phyloP scores from a whole-genome alignment of 2,797 vertebrate species.

The Micropoecilia bifurca region DNA sequence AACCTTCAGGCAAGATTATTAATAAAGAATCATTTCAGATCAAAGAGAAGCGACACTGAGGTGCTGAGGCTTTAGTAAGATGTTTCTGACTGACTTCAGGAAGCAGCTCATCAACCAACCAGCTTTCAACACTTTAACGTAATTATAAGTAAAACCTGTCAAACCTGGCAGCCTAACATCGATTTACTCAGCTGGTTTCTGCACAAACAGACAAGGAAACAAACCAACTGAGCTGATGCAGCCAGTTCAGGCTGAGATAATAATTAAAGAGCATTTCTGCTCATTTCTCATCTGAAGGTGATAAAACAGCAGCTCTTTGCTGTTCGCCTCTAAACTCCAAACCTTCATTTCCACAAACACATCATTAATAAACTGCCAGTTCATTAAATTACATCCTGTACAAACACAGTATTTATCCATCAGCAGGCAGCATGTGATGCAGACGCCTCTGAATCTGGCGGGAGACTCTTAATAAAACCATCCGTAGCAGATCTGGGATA shows the following conservation, averaged over 20 bases:
- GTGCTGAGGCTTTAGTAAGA: no score
- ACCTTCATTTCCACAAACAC: slow-evolving; percentile 44
- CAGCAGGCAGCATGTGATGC: slow-evolving; percentile 55
- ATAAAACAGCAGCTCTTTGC: slow-evolving; percentile 48
- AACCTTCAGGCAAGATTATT: no score
- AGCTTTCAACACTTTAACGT: no score
- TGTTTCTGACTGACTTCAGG: no score
- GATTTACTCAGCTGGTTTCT: no score
- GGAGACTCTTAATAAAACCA: slow-evolving; percentile 65
- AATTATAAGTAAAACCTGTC: no score
- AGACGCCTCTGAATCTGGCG: slow-evolving; percentile 38
- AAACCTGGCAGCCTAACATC: no score
- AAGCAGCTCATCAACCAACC: no score
- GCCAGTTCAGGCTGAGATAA: slow-evolving; percentile 32
- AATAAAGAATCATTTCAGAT: no score
- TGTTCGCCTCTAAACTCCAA: slow-evolving; percentile 49
- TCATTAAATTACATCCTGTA: slow-evolving; percentile 59
- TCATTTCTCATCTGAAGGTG: slow-evolving; percentile 23
- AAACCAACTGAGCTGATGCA: slow-evolving; percentile 4
- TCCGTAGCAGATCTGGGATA: slow-evolving; percentile 29
- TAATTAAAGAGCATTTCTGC: slow-evolving; percentile 35
- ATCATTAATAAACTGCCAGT: slow-evolving; percentile 70
- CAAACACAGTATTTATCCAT: slow-evolving; percentile 53
- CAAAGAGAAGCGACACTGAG: no score
- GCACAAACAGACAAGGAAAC: no score